Conservation (phyloP, 2,888 invertebrate genomes). For the Aradus depressus region DNA sequence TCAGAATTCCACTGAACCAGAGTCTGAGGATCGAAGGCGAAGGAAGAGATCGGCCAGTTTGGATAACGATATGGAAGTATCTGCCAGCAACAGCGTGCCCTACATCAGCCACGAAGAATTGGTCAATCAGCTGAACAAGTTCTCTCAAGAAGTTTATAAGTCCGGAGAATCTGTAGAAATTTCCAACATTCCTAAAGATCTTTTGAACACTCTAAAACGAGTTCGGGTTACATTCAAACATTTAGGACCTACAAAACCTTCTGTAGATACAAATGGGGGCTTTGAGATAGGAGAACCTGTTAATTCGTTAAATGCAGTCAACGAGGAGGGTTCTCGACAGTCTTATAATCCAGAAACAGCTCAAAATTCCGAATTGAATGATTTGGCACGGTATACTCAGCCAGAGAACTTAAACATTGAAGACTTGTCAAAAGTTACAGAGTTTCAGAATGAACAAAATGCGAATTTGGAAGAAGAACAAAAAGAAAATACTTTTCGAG, state of each 20-base stretch:
- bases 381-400: too few species aligned
- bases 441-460: too few species aligned
- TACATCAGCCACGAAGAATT: slow-evolving; percentile 5
- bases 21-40: not conserved
- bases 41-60: slow-evolving; percentile 14
- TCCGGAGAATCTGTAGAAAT: not conserved
- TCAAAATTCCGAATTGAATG: too few species aligned
- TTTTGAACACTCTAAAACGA: slow-evolving; percentile 8
- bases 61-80: not conserved
- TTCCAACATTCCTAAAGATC: slow-evolving; percentile 3
- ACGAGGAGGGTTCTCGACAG: too few species aligned
- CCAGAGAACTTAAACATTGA: too few species aligned
- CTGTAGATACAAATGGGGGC: too few species aligned
- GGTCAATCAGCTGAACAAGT: slow-evolving; percentile 4
- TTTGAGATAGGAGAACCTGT: too few species aligned
- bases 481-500: too few species aligned
- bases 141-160: not conserved
- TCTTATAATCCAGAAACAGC: too few species aligned
- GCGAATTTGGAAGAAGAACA: too few species aligned
- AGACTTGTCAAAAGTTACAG: too few species aligned
- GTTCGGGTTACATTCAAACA: slow-evolving; percentile 10
- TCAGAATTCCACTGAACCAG: not conserved
- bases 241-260: not conserved
- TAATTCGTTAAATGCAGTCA: too few species aligned
- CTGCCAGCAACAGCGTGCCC: not conserved